Evolutionary conservation across 2,888 invertebrate species (phyloP).

Genomic region (Icerya purchasi): DNA sequence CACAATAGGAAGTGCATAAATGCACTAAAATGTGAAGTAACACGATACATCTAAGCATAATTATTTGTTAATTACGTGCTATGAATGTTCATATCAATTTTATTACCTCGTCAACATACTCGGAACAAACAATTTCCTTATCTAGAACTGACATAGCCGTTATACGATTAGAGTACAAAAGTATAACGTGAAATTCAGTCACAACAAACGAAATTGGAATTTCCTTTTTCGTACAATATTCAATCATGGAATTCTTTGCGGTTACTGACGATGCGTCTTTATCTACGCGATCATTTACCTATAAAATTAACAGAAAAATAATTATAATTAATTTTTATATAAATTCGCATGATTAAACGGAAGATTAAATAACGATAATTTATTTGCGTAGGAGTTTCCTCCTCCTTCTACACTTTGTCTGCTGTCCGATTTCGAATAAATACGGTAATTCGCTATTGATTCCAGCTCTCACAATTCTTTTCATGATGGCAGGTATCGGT

Average conservation of each 20-base stretch:
- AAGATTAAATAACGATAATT: no score
- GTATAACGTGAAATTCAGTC: constrained; percentile 73
- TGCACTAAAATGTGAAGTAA: no score
- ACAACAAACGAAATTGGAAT: constrained; percentile 47
- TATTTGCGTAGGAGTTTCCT: no score
- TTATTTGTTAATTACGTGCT: constrained; percentile 46
- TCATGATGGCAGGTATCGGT: no score
- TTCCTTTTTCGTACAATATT: constrained; percentile 25
- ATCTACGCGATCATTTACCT: constrained; percentile 23
- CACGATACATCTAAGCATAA: no score
- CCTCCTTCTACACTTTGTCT: no score
- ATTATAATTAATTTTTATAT: constrained; percentile 6
- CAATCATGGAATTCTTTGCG: constrained; percentile 21
- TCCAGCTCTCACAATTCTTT: no score
- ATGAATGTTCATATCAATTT: no score
- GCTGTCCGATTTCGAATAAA: no score
- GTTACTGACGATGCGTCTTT: constrained; percentile 31
- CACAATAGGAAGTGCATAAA: no score
- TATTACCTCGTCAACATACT: constrained; percentile 44
- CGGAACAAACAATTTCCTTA: constrained; percentile 67
- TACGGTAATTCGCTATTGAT: no score
- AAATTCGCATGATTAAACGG: no score
- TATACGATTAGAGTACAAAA: constrained; percentile 62
- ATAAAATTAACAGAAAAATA: constrained; percentile 26
- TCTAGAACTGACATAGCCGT: constrained; percentile 68